A percentile compares a stretch with the other conserved stretches of the same genome.
These are phyloP conservation scores for Rallus crepitans DNA, from an alignment of 2,797 vertebrate species.

Conservation along the genomic window DNA sequence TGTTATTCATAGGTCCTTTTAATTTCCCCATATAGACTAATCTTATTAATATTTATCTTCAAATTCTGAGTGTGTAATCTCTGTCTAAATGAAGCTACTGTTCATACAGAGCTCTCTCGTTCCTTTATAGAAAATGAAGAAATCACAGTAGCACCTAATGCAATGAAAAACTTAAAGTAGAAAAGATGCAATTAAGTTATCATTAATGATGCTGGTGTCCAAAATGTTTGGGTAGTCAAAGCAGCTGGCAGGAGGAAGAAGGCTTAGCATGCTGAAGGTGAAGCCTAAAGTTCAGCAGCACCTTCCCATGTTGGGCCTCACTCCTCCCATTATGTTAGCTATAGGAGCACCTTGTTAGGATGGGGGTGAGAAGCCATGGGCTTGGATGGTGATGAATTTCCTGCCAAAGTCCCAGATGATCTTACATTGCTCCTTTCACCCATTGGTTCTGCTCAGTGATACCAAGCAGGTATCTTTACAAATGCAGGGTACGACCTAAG, in stretches of 20 bases:
- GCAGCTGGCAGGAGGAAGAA: not conserved
- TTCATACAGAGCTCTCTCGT: not conserved
- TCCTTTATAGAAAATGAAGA: not conserved
- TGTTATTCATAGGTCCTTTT: not conserved
- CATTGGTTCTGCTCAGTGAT: not conserved
- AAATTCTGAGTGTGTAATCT: slow-evolving; percentile 18
- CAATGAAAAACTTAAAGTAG: not conserved
- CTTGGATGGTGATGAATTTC: not conserved
- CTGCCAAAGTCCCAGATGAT: not conserved
- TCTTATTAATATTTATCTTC: slow-evolving; percentile 58
- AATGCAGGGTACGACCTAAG: not conserved
- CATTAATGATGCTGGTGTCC: not conserved
- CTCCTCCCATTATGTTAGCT: not conserved
- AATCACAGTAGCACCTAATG: not conserved
- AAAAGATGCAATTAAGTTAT: not conserved
- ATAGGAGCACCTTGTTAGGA: not conserved
- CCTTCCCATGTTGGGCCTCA: accelerated
- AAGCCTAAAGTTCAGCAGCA: not conserved
- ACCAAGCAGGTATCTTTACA: not conserved
- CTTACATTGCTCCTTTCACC: not conserved
- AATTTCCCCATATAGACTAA: slow-evolving; percentile 18
- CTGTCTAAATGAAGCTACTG: not conserved
- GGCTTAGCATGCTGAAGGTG: not conserved
- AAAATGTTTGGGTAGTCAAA: not conserved
- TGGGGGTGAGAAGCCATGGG: not conserved